These are phyloP conservation scores for Brachionus rubens DNA, from an alignment of 1,140 invertebrate species.

Conservation along the genomic window DNA sequence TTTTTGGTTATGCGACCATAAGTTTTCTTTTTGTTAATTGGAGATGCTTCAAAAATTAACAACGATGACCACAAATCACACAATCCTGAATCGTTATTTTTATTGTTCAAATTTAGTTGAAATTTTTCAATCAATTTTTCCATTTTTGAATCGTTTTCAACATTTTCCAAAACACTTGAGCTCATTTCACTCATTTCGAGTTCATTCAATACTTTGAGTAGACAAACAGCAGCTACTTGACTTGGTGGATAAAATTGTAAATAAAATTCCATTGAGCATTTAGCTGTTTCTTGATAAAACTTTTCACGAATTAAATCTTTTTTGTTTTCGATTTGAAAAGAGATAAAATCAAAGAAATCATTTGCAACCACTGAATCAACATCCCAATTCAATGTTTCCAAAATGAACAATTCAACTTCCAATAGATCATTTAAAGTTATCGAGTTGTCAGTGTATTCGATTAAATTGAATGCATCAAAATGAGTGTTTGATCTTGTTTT, in stretches of 20 bases:
- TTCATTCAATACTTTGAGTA: background rate
- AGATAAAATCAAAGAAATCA: slow-evolving; percentile 2
- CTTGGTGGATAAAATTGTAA: slow-evolving; percentile 22
- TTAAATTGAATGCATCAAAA: background rate
- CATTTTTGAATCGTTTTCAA: background rate
- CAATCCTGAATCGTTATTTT: background rate
- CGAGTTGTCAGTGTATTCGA: slow-evolving; percentile 34
- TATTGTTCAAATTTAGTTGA: background rate
- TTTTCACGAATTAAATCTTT: background rate
- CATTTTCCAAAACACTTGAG: background rate
- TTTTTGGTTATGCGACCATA: background rate
- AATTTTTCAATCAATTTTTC: background rate
- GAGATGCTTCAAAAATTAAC: background rate
- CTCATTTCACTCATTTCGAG: background rate
- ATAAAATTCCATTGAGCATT: background rate
- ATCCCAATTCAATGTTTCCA: slow-evolving; percentile 17
- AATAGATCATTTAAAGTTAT: background rate
- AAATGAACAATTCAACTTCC: background rate
- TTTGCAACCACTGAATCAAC: slow-evolving; percentile 13
- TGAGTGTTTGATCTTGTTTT: background rate
- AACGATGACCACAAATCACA: slow-evolving; percentile 2
- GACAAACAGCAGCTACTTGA: slow-evolving; percentile 11
- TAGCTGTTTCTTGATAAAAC: background rate
- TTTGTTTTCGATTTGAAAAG: background rate
- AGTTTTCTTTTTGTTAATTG: background rate